phyloP scores from a whole-genome alignment of 2,888 invertebrate genomes.

The Calameuta pallipes region DNA sequence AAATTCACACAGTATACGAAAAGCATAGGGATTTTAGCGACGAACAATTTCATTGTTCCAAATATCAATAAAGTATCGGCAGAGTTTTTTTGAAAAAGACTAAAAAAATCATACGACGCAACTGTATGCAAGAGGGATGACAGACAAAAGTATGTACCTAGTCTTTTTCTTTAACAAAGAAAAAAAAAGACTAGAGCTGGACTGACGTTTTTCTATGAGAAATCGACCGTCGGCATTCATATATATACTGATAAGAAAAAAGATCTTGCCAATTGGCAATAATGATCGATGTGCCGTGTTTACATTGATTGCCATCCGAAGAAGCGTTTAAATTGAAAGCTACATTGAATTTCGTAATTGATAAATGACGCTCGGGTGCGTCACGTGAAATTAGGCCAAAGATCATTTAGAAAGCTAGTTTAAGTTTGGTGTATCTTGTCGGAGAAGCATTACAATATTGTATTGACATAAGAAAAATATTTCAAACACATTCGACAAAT shows the following conservation, averaged over 20 bases:
- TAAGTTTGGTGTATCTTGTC: slow-evolving; percentile 2
- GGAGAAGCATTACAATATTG: background rate
- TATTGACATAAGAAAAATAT: background rate
- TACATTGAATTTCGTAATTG: background rate
- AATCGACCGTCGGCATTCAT: background rate
- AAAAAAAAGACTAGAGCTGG: background rate
- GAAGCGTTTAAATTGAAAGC: background rate
- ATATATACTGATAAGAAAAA: background rate
- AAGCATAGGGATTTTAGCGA: background rate
- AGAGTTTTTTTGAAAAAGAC: background rate
- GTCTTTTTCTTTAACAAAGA: background rate
- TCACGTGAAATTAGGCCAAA: slow-evolving; percentile 47
- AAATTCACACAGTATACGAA: background rate
- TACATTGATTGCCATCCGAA: background rate
- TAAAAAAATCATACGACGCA: background rate
- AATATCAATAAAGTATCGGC: background rate
- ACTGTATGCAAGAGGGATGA: background rate
- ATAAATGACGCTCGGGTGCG: slow-evolving; percentile 24
- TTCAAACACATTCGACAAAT: slow-evolving; percentile 28
- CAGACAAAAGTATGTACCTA: background rate
- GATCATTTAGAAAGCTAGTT: slow-evolving; percentile 28
- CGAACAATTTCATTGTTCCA: background rate
- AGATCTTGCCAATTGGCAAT: background rate
- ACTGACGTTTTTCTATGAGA: background rate
- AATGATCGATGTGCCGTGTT: background rate